These are phyloP conservation scores for Andrena dorsata DNA, from an alignment of 2,888 invertebrate species.

Conservation along the genomic window DNA sequence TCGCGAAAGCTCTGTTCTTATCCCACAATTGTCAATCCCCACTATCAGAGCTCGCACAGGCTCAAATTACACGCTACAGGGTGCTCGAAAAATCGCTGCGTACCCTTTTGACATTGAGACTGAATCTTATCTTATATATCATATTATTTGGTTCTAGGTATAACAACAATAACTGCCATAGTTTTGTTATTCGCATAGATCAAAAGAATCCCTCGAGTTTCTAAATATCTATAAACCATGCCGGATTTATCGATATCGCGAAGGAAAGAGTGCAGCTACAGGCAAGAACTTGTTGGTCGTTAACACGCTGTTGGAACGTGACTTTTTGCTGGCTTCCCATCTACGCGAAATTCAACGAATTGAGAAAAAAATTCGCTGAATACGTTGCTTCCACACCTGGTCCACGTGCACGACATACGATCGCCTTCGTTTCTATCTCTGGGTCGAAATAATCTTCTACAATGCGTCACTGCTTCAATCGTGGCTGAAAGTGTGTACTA, in stretches of 20 bases:
- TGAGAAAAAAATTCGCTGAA: background rate
- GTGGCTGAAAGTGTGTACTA: slow-evolving; percentile 17
- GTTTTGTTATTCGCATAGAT: background rate
- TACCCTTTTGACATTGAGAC: background rate
- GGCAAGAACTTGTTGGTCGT: slow-evolving; percentile 6
- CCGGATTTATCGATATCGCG: background rate
- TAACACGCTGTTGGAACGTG: slow-evolving; percentile 45
- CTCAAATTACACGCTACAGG: slow-evolving; percentile 28
- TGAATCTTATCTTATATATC: background rate
- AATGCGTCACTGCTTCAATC: slow-evolving; percentile 11
- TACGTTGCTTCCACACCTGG: slow-evolving; percentile 8
- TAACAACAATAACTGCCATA: background rate
- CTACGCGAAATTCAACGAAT: slow-evolving; percentile 20
- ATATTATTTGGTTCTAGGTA: background rate
- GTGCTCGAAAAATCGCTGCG: background rate
- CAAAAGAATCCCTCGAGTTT: background rate
- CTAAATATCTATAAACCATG: background rate
- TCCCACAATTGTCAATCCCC: slow-evolving; percentile 61
- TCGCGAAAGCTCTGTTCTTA: slow-evolving; percentile 69
- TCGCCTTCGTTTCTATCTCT: slow-evolving; percentile 35
- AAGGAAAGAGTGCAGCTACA: background rate
- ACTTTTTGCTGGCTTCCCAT: slow-evolving; percentile 39
- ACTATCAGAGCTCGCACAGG: slow-evolving; percentile 45
- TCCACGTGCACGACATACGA: slow-evolving; percentile 18
- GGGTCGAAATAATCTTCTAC: slow-evolving; percentile 21